Base-by-base conservation (phyloP, 2,113 vertebrate genomes). In the Hemiprocne comata region DNA sequence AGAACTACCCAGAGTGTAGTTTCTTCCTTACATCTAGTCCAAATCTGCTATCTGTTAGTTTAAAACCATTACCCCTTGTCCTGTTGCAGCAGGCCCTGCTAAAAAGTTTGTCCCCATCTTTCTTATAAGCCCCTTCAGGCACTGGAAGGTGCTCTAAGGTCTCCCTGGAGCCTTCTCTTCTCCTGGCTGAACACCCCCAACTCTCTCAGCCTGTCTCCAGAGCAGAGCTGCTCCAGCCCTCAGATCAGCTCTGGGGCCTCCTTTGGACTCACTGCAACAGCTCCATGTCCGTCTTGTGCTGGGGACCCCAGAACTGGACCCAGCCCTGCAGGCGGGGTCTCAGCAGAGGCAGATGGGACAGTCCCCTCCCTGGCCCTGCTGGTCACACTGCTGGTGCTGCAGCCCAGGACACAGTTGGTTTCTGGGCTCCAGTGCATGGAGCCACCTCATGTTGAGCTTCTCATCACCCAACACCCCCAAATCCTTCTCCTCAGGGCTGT, bases 241-340 rank as follows among this genome's bases (percentile, higher is more conserved):
- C 3, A 0, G 8, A 4, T 7, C 23, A 42, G 33, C 19, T 34
- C 12, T 0, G 0, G 33, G 81, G 9, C 1, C 16, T 61, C 10
- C 71, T 18, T 58, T 61, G 58, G 11, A 3, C 7, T 24, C 1
- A 0, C 15, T 61, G 31, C 65, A 80, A 9, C n/a, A 80, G 69
- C 3, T 80, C 50, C 50, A 7, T 0, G 1, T 75, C 10, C 25
- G 31, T 54, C 29, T 7, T 8, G 1, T 71, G 38, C 1, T 86
- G 76, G 11, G 3, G 6, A 2, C 7, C 6, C 53, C 65, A 72
- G 34, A 4, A 10, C 53, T 62, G 71, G 19, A 38, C 1, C 46
- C 46, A 48, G 19, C 17, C 6, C 48, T 78, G 28, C 53, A 62
- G 34, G 53, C 11, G 54, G 19, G 18, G 26, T 82, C 23, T 90